These are phyloP conservation scores for Conchocele bisecta DNA, from an alignment of 2,888 invertebrate species.

Conservation along the genomic window DNA sequence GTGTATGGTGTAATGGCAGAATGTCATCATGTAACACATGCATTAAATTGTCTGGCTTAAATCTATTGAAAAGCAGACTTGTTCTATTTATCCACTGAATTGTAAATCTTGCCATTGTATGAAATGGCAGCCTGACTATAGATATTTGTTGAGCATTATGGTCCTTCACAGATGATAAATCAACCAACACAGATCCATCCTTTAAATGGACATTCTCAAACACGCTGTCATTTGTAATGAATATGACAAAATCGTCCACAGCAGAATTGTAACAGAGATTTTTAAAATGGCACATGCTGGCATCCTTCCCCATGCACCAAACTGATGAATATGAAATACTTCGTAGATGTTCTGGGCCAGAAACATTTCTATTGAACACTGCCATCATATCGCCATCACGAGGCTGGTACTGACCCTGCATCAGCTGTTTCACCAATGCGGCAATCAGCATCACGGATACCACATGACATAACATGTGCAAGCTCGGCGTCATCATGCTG, in stretches of 20 bases:
- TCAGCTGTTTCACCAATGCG: slow-evolving; percentile 51
- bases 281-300: slow-evolving; percentile 80
- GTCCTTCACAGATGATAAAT: slow-evolving; percentile 81
- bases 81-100: slow-evolving; percentile 60
- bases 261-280: slow-evolving; percentile 83
- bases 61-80: slow-evolving; percentile 81
- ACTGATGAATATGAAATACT: too few relatives aligned
- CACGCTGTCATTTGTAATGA: slow-evolving; percentile 75
- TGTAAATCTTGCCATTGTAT: slow-evolving; percentile 54
- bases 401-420: too few relatives aligned
- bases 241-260: slow-evolving; percentile 81
- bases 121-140: slow-evolving; percentile 77
- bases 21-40: slow-evolving; percentile 85
- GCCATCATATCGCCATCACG: too few relatives aligned
- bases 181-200: slow-evolving; percentile 74
- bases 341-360: too few relatives aligned
- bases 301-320: slow-evolving; percentile 40
- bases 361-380: too few relatives aligned
- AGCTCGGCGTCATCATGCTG: slow-evolving; percentile 29
- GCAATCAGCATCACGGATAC: slow-evolving; percentile 57
- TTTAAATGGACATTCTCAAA: slow-evolving; percentile 73
- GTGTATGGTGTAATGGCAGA: slow-evolving; percentile 82
- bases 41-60: slow-evolving; percentile 85
- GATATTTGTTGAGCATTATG: slow-evolving; percentile 81
- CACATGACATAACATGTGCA: slow-evolving; percentile 59